A percentile compares a stretch with the other conserved stretches of the same genome.
These are phyloP conservation scores for Drosophila heteroneura DNA, from an alignment of 2,888 invertebrate genomes.

Conservation along the genomic window DNA sequence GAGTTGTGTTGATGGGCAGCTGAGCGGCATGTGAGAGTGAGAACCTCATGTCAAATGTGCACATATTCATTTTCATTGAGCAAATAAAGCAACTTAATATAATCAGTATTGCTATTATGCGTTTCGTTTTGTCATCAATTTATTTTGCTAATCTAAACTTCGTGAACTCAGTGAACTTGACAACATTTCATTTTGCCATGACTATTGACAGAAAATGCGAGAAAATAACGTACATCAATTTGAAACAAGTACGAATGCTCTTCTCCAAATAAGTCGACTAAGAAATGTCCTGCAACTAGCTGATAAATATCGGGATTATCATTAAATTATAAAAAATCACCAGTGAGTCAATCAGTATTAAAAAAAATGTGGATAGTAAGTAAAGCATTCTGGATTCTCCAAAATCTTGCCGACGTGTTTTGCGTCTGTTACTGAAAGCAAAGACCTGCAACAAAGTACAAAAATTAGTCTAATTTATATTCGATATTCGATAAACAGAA, in stretches of 20 bases:
- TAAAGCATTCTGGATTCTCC: background rate
- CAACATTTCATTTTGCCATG: background rate
- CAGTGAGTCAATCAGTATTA: no score
- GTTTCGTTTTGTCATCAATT: constrained; percentile 13
- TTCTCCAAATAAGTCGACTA: background rate
- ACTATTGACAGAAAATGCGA: background rate
- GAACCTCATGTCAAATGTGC: constrained; percentile 22
- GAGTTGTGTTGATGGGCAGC: constrained; percentile 19
- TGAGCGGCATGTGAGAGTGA: constrained; percentile 41
- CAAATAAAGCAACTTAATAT: constrained; percentile 42
- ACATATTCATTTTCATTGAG: constrained; percentile 62
- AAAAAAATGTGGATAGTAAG: no score
- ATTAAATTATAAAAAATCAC: no score
- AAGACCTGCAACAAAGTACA: background rate
- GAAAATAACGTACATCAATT: background rate
- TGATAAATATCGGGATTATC: background rate
- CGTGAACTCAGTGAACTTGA: background rate
- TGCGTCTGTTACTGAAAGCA: background rate
- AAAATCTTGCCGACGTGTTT: background rate
- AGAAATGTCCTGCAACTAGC: background rate
- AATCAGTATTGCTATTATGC: constrained; percentile 28
- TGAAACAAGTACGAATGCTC: background rate
- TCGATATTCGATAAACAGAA: background rate
- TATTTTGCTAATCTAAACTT: background rate
- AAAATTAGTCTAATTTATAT: background rate